Base-by-base conservation (phyloP, 1,140 invertebrate genomes). In the Zaprionus gabonicus region DNA sequence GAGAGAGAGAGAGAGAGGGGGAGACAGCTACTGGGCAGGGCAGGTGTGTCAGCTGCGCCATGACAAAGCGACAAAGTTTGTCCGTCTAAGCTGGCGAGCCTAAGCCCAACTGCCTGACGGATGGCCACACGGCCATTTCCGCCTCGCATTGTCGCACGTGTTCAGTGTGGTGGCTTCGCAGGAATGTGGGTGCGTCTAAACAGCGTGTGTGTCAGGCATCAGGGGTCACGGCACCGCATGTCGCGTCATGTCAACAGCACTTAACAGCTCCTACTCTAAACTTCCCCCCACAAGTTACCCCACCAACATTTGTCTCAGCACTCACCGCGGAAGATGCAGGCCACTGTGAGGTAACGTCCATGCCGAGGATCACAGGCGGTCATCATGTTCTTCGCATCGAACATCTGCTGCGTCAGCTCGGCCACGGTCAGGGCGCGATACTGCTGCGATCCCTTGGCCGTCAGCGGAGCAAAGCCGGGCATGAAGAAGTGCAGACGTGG, bases 401-500 rank as follows among this genome's bases (percentile, higher is more conserved):
- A 97, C 97, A 99, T 98, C 93, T 98, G 97, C 88, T 97, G 95
- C 4, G 97, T 98, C 23, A 98, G 93, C 93, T 98, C 97, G 25
- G 97, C 96, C 1, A 99, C 98, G 9, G 97, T 96, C 2, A 97
- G 93, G 0, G 97, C 96, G 70, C 96, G 94, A 93, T 98, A 98
- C 70, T 97, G 96, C 85, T 97, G 96, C 77, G 95, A 96, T 13
- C 97, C 96, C 78, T 97, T 95, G 49, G 97, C 97, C 15, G 98
- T 98, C 1, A 99, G 94, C 12, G 98, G 98, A 9, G 98, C 98
- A 93, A 99, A 99, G 13, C 98, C 98, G 38, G 98, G 98, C 95
- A 98, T 98, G 93, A 98, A 99, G 95, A 99, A 99, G 93, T 99
- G 98, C 28, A 99, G 95, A 91, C 98, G 96, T 46, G 98, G 98